Base-by-base conservation (phyloP, 2,888 invertebrate genomes). In the Xanthia togata region DNA sequence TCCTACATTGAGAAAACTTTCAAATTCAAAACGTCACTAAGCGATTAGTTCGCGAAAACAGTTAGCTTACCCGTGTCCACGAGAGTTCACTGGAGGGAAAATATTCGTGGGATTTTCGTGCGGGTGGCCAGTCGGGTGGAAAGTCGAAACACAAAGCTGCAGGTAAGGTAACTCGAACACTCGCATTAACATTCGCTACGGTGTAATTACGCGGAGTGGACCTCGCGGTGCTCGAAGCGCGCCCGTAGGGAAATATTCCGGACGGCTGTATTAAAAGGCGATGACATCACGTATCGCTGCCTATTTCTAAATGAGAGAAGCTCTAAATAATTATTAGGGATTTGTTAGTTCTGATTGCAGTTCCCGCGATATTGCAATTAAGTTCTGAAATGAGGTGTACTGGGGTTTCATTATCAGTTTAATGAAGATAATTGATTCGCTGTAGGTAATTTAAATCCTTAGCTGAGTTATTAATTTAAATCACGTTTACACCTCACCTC, bases 191-290 rank as follows among this genome's bases (percentile, higher is more conserved):
- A 84, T 88, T 89, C 86, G 83, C 74, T 59, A 59, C 81, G 64
- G 73, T 81, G 89, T 93, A 92, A 93, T 93, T 91, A 92, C 88
- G 83, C 79, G 85, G 83, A 92, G 90, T 91, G 91, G 89, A 88
- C 64, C 73, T 75, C 62, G 41, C 74, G 71, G 70, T 23, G 53
- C 41, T 53, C 31, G 50, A 31, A 60, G 73, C 74, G 72, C 79
- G 73, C 79, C 86, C 90, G 83, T 85, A 68, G 78, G 91, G 89
- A 92, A 91, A 91, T 90, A 88, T 82, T 79, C 86, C 78, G 77
- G 79, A 77, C 83, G 76, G 73, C 76, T 82, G 78, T 87, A 90
- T 90, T 90, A 89, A 90, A 91, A 90, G 88, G 89, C 84, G 84
- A 88, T 87, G 87, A 86, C 86, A 74, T 88, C 88, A 88, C 89